These are phyloP conservation scores for Drosophila quinaria DNA, from an alignment of 2,888 invertebrate species.

Conservation along the genomic window DNA sequence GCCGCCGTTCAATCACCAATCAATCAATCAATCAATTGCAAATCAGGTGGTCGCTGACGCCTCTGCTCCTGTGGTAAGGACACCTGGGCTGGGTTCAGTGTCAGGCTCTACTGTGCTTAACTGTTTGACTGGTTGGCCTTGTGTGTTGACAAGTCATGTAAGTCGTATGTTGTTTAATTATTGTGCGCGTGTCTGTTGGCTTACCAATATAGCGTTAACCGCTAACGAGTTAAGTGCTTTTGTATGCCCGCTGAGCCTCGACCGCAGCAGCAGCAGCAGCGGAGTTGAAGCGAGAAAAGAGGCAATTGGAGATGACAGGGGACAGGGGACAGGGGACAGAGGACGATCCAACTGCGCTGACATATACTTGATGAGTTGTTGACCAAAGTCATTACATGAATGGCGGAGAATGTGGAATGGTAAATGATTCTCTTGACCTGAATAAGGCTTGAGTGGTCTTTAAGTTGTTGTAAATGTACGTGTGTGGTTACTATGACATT, in stretches of 20 bases:
- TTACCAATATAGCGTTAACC: slow-evolving; percentile 76
- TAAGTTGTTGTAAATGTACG: slow-evolving; percentile 30
- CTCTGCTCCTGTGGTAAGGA: slow-evolving; percentile 18
- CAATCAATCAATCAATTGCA: slow-evolving; percentile 71
- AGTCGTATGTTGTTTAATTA: slow-evolving; percentile 72
- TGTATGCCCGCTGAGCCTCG: slow-evolving; percentile 61
- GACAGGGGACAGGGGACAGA: slow-evolving; percentile 3
- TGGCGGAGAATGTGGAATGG: slow-evolving; percentile 38
- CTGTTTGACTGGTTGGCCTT: slow-evolving; percentile 24
- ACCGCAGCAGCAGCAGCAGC: slow-evolving; percentile 49
- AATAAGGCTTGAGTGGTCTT: slow-evolving; percentile 45
- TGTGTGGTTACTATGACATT: slow-evolving; percentile 22
- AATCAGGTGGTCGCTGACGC: slow-evolving; percentile 37
- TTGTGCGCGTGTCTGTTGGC: slow-evolving; percentile 64
- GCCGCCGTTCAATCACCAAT: slow-evolving; percentile 51
- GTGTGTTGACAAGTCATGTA: slow-evolving; percentile 69
- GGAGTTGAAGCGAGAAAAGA: not conserved
- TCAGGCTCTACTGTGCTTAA: slow-evolving; percentile 16
- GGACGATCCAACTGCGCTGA: slow-evolving; percentile 36
- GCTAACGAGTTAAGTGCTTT: slow-evolving; percentile 81
- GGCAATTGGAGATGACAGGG: not conserved
- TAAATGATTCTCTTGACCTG: slow-evolving; percentile 60
- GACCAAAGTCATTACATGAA: slow-evolving; percentile 76
- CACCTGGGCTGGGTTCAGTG: slow-evolving; percentile 24
- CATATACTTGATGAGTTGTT: slow-evolving; percentile 76